Evolutionary conservation across 2,113 vertebrate genomes (phyloP).

Genomic region (Cottus gobio): DNA sequence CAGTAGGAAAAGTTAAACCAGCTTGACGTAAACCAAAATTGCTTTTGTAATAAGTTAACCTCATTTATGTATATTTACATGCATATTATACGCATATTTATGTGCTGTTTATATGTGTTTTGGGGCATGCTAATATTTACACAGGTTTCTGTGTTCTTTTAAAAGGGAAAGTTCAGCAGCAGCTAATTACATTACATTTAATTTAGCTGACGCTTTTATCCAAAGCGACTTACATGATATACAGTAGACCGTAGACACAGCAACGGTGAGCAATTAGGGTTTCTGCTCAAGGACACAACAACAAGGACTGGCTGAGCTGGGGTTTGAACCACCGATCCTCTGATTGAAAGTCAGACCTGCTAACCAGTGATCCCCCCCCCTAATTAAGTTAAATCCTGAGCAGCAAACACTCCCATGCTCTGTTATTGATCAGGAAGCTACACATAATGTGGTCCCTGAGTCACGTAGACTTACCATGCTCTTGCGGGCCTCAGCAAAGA

Average conservation of each 20-base stretch:
- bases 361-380: too few relatives aligned
- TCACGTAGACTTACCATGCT: slow-evolving; percentile 79
- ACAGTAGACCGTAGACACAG: too few relatives aligned
- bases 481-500: slow-evolving; percentile 86
- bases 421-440: slow-evolving; percentile 20
- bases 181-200: too few relatives aligned
- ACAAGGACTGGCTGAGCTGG: too few relatives aligned
- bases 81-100: background rate
- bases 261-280: too few relatives aligned
- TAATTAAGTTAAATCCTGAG: background rate
- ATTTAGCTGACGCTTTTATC: too few relatives aligned
- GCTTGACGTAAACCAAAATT: background rate
- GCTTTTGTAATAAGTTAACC: slow-evolving; percentile 4
- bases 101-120: background rate
- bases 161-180: slow-evolving; percentile 13
- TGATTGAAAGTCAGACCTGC: too few relatives aligned
- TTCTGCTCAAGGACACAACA: too few relatives aligned
- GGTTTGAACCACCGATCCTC: too few relatives aligned
- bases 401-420: background rate
- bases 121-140: background rate
- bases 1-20: background rate
- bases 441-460: background rate
- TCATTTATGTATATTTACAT: background rate
- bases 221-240: too few relatives aligned
- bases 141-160: background rate